Conservation (phyloP, 2,113 vertebrate species). For the Aegithalos caudatus region DNA sequence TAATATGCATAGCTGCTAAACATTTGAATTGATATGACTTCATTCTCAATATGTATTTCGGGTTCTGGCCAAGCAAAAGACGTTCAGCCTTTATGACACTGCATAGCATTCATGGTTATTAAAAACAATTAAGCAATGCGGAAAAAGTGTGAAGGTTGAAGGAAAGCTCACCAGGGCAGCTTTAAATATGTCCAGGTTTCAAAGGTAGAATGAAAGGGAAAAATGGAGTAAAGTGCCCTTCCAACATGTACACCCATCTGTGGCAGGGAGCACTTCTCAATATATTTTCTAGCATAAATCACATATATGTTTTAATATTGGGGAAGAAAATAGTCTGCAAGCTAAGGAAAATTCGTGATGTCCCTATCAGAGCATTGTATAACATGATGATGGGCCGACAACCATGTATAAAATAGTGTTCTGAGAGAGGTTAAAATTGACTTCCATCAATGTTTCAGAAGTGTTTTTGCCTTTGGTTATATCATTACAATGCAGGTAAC, state of each 20-base stretch:
- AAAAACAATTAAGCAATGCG: background rate
- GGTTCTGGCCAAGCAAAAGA: background rate
- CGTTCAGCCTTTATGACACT: slow-evolving; percentile 1
- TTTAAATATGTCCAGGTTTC: background rate
- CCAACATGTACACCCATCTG: background rate
- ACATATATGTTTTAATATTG: fast-evolving
- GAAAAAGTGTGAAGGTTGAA: background rate
- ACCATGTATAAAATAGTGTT: background rate
- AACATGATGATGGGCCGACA: background rate
- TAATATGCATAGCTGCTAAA: slow-evolving; percentile 61
- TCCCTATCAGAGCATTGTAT: background rate
- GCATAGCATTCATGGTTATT: background rate
- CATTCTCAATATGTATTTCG: background rate
- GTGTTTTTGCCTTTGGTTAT: background rate
- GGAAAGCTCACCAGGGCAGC: background rate
- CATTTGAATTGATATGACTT: slow-evolving; percentile 52
- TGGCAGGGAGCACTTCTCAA: background rate
- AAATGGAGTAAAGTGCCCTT: background rate
- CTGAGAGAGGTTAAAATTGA: background rate
- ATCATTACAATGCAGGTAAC: background rate
- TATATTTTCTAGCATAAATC: background rate
- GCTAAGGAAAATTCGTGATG: background rate
- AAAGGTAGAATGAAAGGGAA: background rate
- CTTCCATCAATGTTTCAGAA: background rate
- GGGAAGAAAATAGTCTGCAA: background rate